Base-by-base conservation (phyloP, 2,113 vertebrate genomes). In the Tyrannus savana region DNA sequence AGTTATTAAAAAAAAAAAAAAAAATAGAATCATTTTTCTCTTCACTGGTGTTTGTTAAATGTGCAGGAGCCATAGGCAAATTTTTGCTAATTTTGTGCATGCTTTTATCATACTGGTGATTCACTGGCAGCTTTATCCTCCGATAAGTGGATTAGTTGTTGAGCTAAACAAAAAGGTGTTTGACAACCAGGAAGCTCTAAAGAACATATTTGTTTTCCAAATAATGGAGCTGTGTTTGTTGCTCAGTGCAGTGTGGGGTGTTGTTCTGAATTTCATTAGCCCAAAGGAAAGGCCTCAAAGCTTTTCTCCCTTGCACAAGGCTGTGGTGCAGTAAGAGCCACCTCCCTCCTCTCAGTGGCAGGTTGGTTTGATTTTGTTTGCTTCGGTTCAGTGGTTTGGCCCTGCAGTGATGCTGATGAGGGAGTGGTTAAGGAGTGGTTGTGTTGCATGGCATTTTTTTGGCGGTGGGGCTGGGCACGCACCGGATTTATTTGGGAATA, bases 141-240 rank as follows among this genome's bases (percentile, higher is more conserved):
- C 5, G 96, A 98, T 98, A 98, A 98, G 98, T 98, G 98, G 98
- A 98, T 98, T 98, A 98, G 98, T 97, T 95, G 84, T 97, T 84
- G 97, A 97, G 97, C 98, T 98, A 97, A 98, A 98, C 98, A 98
- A 98, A 98, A 98, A 98, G 96, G 98, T 97, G 97, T 89, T 94
- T 97, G 97, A 97, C 59, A 95, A 91, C 49, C 96, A 96, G 96
- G 96, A 97, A 97, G 97, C 97, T 97, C 96, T n/a, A 66, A 98
- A 98, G 97, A 98, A 98, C 96, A 95, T 96, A 96, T 97, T 98
- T 98, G 98, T 98, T 98, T 98, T 75, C 67, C 27, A 10, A 97
- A 98, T 94, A 98, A 98, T 97, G 97, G 95, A 94, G 96, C 88
- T 42, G 95, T 84, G 92, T 97, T 96, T 95, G 89, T 47, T 81